These are phyloP conservation scores for Dryococelus australis DNA, from an alignment of 2,888 invertebrate genomes.

Conservation along the genomic window DNA sequence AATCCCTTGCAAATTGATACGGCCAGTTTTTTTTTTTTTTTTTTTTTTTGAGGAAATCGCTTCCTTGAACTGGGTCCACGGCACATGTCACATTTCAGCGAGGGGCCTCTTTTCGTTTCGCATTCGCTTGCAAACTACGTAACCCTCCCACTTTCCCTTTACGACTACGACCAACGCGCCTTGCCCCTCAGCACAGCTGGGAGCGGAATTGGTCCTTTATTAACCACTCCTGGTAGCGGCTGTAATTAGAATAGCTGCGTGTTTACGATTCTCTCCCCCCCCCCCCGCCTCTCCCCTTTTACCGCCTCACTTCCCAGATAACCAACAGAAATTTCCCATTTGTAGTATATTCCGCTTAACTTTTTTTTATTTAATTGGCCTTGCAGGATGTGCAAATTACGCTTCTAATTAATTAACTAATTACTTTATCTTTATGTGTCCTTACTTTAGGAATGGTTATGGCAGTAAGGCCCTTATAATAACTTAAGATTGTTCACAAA, in stretches of 20 bases:
- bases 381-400: too few species aligned
- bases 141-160: background rate
- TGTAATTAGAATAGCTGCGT: background rate
- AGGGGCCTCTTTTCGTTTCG: background rate
- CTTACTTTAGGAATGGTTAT: too few species aligned
- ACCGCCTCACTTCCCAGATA: background rate
- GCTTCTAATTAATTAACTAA: too few species aligned
- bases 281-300: background rate
- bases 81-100: background rate
- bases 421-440: too few species aligned
- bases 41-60: background rate
- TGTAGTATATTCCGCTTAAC: background rate
- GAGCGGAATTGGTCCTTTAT: background rate
- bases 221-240: background rate
- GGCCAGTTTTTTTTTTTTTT: background rate
- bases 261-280: background rate
- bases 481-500: too few species aligned
- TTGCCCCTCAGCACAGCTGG: background rate
- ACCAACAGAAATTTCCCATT: background rate
- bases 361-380: too few species aligned
- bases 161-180: background rate
- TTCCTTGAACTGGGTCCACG: background rate
- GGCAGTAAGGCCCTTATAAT: too few species aligned
- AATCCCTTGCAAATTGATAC: background rate
- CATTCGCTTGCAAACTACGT: background rate